Evolutionary conservation across 2,888 invertebrate genomes (phyloP), one percentile per base, ranked within the genome.

Genomic region (Hedya salicella): DNA sequence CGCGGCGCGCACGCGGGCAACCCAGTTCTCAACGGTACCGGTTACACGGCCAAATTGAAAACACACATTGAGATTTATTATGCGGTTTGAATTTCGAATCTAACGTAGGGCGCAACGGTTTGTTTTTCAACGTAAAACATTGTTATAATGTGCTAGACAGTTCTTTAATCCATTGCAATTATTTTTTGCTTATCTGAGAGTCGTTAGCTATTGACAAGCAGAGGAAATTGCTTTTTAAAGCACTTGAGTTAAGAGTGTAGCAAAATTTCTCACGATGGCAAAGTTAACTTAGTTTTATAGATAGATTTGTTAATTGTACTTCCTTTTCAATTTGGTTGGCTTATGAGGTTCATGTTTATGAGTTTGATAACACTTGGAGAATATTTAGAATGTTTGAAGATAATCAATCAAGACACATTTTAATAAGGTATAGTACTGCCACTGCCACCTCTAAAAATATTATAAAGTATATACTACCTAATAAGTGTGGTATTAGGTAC

Each of bases 1-100:
- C 71, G 68, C 56, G 70, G 68, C 73, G 66, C 69, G 50, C 60
- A 40, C 54, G 68, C 52, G 63, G 63, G 52, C 40, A 39, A 48
- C 53, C 62, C 19, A 54, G 68, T 60, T 60, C 40, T n/a, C 25
- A 53, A 65, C 60, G 65, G 65, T 66, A 61, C 50, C 16, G 21
- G 6, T 13, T 48, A 62, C 6, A 11, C 48, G 39, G 30, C 44
- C 13, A 44, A 64, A 48, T 64, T 36, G 5, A 50, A 49, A 49
- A 48, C 25, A 14, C 40, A 4, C 11, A 6, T 25, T n/a, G 8
- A 16, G 11, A 8, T 9, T 2, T 14, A 30, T 3, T 50, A 11
- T 16, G 3, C 11, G n/a, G 40, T 19, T 42, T 19, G n/a, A 44
- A 52, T 36, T 17, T 25, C 6, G 0, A 52, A 17, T 44, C 19